Percentiles rank a stretch among this genome's conserved stretches.
Evolutionary conservation across 2,113 vertebrate genomes (phyloP).

Genomic region (Rafetus swinhoei): DNA sequence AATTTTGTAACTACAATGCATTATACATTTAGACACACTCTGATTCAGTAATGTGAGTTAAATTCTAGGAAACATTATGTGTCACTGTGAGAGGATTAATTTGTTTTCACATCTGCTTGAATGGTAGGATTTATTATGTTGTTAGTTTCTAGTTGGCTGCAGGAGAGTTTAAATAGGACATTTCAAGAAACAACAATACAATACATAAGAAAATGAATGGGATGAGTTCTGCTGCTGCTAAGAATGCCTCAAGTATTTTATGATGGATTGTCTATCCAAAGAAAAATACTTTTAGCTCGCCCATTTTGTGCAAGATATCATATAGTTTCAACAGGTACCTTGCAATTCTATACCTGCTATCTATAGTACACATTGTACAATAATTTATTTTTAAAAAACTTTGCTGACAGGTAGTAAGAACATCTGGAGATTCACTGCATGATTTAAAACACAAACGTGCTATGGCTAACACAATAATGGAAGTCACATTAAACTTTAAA

Average conservation of each 20-base stretch:
- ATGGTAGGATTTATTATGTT: neutral
- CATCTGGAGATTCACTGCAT: neutral
- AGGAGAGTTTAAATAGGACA: neutral
- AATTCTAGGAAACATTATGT: neutral
- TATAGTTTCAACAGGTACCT: neutral
- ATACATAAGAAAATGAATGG: neutral
- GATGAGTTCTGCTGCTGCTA: neutral
- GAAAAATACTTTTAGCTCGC: neutral
- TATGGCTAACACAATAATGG: conserved; percentile 26
- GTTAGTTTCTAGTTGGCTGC: neutral
- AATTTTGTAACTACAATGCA: neutral
- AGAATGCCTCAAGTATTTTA: neutral
- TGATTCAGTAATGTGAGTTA: neutral
- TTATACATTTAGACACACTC: neutral
- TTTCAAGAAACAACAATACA: neutral
- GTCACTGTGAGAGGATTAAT: neutral
- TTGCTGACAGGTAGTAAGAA: neutral
- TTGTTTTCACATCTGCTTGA: rapidly evolving
- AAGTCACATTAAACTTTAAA: conserved; percentile 24
- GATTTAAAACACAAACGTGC: conserved; percentile 15
- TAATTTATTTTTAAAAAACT: conserved; percentile 14
- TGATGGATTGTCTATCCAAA: neutral
- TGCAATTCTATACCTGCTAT: neutral
- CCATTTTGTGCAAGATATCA: neutral
- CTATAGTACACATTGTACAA: neutral